phyloP scores from a whole-genome alignment of 53 echinoderm and acorn worm genomes.

The Luidia sarsii region DNA sequence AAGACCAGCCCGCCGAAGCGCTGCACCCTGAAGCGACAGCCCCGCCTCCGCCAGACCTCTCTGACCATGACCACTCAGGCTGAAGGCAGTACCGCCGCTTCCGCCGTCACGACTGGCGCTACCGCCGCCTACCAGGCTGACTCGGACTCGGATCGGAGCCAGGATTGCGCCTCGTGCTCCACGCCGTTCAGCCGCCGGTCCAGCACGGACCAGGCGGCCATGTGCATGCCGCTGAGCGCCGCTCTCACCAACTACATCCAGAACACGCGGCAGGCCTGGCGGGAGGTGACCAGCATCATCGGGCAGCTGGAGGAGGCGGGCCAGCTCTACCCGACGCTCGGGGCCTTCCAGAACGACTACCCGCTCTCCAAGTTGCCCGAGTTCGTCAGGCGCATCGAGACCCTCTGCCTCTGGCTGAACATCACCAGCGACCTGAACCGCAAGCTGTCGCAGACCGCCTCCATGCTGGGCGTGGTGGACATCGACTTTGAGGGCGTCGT shows the following conservation, averaged over 20 bases:
- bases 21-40: constrained; percentile 25
- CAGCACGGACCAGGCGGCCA: constrained; percentile 1
- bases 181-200: constrained; percentile 5
- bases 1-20: constrained; percentile 25
- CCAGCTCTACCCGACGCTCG: constrained; percentile 73
- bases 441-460: constrained; percentile 71
- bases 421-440: constrained; percentile 86
- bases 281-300: constrained; percentile 63
- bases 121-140: constrained; percentile 32
- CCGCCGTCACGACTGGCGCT: constrained; percentile 8
- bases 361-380: constrained; percentile 48
- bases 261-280: constrained; percentile 74
- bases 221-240: constrained; percentile 82
- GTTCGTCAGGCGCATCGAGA: constrained; percentile 68
- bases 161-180: constrained; percentile 6
- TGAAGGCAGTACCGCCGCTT: constrained; percentile 10
- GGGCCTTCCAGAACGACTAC: constrained; percentile 72
- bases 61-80: constrained; percentile 12
- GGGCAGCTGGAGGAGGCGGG: constrained; percentile 70
- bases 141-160: constrained; percentile 34
- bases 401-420: constrained; percentile 89
- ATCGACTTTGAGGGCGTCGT: constrained; percentile 75
- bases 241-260: constrained; percentile 72
- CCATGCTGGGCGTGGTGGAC: constrained; percentile 82
- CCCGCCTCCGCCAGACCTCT: neutral